phyloP scores from a whole-genome alignment of 2,888 invertebrate species.

The Ashinkailepas kermadecensis region DNA sequence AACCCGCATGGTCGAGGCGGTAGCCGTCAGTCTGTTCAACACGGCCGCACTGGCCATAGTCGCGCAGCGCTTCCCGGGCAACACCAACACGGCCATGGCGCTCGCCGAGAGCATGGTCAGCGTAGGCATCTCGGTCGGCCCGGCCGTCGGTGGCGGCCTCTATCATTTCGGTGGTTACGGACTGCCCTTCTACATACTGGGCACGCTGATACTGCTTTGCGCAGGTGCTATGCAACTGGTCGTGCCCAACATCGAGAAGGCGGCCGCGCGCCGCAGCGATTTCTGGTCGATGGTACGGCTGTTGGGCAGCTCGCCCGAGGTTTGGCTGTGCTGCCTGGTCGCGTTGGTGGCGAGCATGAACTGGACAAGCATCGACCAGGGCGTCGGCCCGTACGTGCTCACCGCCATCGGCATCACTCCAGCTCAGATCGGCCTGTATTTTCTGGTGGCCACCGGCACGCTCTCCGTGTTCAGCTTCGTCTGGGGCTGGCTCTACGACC shows the following conservation, averaged over 20 bases:
- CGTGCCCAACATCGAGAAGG: conserved; percentile 47
- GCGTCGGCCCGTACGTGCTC: background rate
- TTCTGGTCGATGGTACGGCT: background rate
- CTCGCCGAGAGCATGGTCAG: conserved; percentile 70
- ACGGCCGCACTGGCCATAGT: conserved; percentile 72
- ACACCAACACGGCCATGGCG: conserved; percentile 65
- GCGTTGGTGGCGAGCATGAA: background rate
- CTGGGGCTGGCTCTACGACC: conserved; percentile 49
- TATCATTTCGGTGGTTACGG: conserved; percentile 73
- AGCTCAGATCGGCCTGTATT: background rate
- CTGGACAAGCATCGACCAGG: background rate
- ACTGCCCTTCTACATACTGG: conserved; percentile 66
- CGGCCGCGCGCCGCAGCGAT: no score
- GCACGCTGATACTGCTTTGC: conserved; percentile 57
- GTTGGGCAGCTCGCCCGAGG: background rate
- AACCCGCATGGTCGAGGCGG: conserved; percentile 63
- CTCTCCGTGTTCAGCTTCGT: background rate
- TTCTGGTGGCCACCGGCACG: background rate
- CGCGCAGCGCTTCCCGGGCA: conserved; percentile 65
- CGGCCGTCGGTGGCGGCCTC: conserved; percentile 65
- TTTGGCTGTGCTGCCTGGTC: background rate
- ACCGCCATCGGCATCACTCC: background rate
- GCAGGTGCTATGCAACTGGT: conserved; percentile 58
- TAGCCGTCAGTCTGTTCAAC: conserved; percentile 67
- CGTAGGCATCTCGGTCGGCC: conserved; percentile 70